Evolutionary conservation across 2,797 vertebrate species (phyloP).

Genomic region (Steatocranus sp.): DNA sequence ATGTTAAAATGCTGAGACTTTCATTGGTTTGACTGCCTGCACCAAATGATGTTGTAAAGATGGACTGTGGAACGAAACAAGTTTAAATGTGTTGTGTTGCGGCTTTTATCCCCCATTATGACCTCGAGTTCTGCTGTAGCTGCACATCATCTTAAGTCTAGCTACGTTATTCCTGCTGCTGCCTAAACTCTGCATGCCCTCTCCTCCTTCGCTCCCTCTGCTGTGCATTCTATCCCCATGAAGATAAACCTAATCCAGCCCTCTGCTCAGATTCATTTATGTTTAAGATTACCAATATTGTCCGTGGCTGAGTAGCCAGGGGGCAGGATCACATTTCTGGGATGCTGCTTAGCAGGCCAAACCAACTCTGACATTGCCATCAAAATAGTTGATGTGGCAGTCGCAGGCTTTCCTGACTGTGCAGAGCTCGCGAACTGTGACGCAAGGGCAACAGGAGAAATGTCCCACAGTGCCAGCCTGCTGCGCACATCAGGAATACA

Average conservation of each 20-base stretch:
- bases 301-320: constrained; percentile 10
- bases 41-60: neutral
- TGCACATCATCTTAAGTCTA: constrained; percentile 36
- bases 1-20: neutral
- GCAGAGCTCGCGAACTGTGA: constrained; percentile 11
- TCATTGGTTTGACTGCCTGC: neutral
- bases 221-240: constrained; percentile 35
- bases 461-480: constrained; percentile 27
- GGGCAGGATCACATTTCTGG: constrained; percentile 34
- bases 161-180: constrained; percentile 25
- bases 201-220: neutral
- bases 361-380: constrained; percentile 29
- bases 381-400: constrained; percentile 48
- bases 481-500: constrained; percentile 9
- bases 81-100: neutral
- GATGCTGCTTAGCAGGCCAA: constrained; percentile 40
- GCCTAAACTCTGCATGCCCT: constrained; percentile 33
- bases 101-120: neutral
- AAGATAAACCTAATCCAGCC: constrained; percentile 52
- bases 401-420: constrained; percentile 23
- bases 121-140: constrained; percentile 16
- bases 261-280: constrained; percentile 32
- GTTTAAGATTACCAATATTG: constrained; percentile 50
- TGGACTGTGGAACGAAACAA: neutral
- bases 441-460: constrained; percentile 25